Base-by-base conservation (phyloP, 2,113 vertebrate species). In the Manacus vitellinus region DNA sequence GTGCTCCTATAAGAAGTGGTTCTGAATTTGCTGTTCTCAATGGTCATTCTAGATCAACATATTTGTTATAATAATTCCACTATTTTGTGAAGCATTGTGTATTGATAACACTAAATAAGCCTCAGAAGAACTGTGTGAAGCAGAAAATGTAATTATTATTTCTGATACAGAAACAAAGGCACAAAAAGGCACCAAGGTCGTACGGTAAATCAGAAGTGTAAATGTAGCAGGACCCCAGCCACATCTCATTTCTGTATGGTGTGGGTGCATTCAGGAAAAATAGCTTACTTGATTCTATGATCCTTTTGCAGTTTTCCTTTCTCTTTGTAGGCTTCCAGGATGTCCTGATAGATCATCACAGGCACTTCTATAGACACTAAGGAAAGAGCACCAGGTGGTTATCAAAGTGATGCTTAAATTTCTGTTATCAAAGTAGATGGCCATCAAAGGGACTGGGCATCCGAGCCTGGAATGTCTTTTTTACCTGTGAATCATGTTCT, bases 91-190 rank as follows among this genome's bases (percentile, higher is more conserved):
- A 92, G 47, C 51, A 8, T 8, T 56, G 33, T 76, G 23, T 82
- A 83, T 74, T 80, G 73, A 70, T 63, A 92, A 72, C 68, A 39
- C 35, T 68, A 61, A 86, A 83, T 71, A 78, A 94, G 56, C 41
- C 56, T 91, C 72, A 30, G 55, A 96, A 94, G 43, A 92, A 84
- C 47, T 0, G 0, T 30, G 31, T 74, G 88, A 88, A 80, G 68
- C 63, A 84, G 85, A 95, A 92, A 88, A 94, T 74, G 43, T 72
- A 79, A 86, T 91, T 95, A 77, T 62, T 89, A 52, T 93, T 95
- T 90, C 68, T 47, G 85, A 58, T 84, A 47, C 46, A 83, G 68
- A 92, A 96, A 88, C 37, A 75, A 79, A 91, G 52, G n/a, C 47
- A 81, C 39, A 89, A 89, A 82, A 95, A 47, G 43, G 39, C 39